phyloP scores from a whole-genome alignment of 2,113 vertebrate genomes.

The Cygnus buccinator region DNA sequence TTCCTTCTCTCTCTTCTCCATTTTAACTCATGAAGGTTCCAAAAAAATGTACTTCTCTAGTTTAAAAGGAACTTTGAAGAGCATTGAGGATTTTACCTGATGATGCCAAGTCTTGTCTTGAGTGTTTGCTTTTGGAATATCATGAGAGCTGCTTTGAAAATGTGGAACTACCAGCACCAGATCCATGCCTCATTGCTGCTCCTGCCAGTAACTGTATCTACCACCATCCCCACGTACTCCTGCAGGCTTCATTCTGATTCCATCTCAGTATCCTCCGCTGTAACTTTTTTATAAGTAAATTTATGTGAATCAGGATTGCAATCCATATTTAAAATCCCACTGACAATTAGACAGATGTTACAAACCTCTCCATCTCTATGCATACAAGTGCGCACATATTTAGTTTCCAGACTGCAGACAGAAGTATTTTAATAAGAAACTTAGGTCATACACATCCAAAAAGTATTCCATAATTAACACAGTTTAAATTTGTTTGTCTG shows the following conservation, averaged over 20 bases:
- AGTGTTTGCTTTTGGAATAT: not conserved
- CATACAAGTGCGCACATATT: not conserved
- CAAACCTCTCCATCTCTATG: not conserved
- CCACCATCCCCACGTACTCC: not conserved
- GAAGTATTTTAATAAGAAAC: conserved; percentile 19
- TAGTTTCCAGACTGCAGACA: not conserved
- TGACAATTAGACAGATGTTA: conserved; percentile 27
- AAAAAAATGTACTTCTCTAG: accelerated
- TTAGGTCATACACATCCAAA: not conserved
- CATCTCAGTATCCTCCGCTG: not conserved
- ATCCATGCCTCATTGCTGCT: not conserved
- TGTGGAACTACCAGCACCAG: accelerated
- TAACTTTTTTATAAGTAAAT: not conserved
- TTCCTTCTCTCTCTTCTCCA: not conserved
- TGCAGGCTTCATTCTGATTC: not conserved
- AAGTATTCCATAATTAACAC: conserved; percentile 2
- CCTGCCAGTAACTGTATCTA: not conserved
- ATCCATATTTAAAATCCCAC: not conserved
- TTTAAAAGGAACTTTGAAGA: not conserved
- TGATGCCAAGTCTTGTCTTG: not conserved
- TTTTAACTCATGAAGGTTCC: not conserved
- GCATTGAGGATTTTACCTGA: not conserved
- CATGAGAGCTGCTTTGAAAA: not conserved
- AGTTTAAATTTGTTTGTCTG: conserved; percentile 44
- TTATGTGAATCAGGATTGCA: not conserved